phyloP scores from a whole-genome alignment of 2,113 vertebrate species.

The Sakesphorus luctuosus region DNA sequence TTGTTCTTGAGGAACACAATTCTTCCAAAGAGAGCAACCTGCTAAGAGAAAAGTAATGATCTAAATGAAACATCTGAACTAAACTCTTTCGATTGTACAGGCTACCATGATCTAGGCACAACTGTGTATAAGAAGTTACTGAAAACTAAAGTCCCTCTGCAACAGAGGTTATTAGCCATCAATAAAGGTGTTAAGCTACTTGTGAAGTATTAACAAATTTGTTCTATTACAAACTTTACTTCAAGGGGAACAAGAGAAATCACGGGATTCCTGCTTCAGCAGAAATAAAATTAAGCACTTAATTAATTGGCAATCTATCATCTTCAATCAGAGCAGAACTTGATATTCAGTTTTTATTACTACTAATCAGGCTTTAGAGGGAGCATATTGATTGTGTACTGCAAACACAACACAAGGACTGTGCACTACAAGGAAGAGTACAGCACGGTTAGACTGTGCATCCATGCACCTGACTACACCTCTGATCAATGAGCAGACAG shows the following conservation, averaged over 20 bases:
- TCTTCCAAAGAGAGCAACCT: neutral
- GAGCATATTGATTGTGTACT: neutral
- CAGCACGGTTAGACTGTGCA: neutral
- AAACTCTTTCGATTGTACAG: neutral
- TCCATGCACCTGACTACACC: neutral
- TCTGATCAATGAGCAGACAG: neutral
- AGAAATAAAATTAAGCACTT: neutral
- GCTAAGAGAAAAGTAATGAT: neutral
- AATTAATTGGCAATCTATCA: neutral
- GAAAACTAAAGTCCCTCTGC: neutral
- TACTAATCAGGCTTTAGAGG: neutral
- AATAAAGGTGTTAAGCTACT: neutral
- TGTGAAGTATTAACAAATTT: neutral
- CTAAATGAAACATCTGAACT: neutral
- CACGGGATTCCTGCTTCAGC: neutral
- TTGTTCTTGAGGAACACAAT: neutral
- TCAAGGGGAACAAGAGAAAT: neutral
- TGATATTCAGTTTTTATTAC: neutral
- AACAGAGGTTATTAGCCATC: neutral
- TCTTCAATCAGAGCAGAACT: neutral
- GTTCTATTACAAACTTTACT: neutral
- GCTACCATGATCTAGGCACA: neutral
- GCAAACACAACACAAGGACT: neutral
- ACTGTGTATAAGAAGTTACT: neutral
- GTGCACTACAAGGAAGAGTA: neutral